Base-by-base conservation (phyloP, 2,113 vertebrate species). In the Eira barbara region DNA sequence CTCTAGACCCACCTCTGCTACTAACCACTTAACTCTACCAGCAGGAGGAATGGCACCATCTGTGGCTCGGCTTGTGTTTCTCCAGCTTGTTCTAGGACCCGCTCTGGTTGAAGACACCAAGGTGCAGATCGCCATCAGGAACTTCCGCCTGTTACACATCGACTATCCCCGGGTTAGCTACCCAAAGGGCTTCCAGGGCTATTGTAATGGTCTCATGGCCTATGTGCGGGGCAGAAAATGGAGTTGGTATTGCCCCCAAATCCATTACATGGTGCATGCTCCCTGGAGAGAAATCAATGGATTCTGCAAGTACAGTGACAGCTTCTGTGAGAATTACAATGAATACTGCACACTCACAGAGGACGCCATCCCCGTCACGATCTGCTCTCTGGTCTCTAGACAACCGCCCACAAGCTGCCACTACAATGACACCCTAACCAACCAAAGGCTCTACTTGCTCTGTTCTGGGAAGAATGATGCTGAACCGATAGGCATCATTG, bases 131-230 rank as follows among this genome's bases (percentile, higher is more conserved):
- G 36, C 59, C 14, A 49, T 79, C 47, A 63, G 86, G 61, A 89
- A 94, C 47, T 98, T 98, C 92, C 42, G 31, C 4, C 12, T 0
- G 14, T 34, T 97, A 74, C 61, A 97, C 2, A 9, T 96, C 0
- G 95, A 98, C 85, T 97, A 80, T 20, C 98, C 97, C 81, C 95
- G 13, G 79, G 65, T 73, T 31, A 20, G 4, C 0, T 98, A 59
- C 4, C 7, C 71, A 8, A 0, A 2, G 3, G 42, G 55, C 21
- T 97, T 98, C 89, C 81, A 18, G 0, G 94, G 94, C 49, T 98
- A 98, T 67, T 98, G 97, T 42, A 98, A 97, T 11, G 96, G 97
- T n/a, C 18, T 98, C 45, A 98, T 98, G 96, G 36, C 94, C 67
- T 97, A 97, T 12, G 93, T 98, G 36, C 36, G 96, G 49, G 97